phyloP scores from a whole-genome alignment of 2,113 vertebrate species.

The Neolamprologus brichardi region DNA sequence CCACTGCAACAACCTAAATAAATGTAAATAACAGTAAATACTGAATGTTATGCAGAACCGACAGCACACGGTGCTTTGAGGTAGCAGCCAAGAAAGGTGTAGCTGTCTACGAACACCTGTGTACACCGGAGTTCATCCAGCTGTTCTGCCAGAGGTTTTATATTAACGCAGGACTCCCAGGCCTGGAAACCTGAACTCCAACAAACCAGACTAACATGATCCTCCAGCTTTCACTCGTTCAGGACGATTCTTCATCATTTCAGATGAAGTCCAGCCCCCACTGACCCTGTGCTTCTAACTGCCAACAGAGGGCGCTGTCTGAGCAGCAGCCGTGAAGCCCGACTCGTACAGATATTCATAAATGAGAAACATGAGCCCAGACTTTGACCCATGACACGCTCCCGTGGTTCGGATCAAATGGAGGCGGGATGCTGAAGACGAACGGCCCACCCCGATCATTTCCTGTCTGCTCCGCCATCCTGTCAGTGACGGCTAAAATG shows the following conservation, averaged over 20 bases:
- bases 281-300: neutral
- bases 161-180: neutral
- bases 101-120: fast-evolving
- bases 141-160: neutral
- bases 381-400: neutral
- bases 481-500: neutral
- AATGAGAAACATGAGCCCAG: fast-evolving
- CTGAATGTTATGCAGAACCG: neutral
- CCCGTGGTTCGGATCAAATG: fast-evolving
- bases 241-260: neutral
- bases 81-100: neutral
- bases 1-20: neutral
- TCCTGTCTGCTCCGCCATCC: fast-evolving
- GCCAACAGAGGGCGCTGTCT: neutral
- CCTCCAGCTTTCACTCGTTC: neutral
- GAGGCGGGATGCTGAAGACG: neutral
- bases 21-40: neutral
- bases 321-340: neutral
- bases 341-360: neutral
- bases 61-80: fast-evolving
- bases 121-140: neutral
- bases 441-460: fast-evolving
- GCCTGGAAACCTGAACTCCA: neutral
- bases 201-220: neutral
- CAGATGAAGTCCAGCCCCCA: neutral